phyloP scores from a whole-genome alignment of 2,113 vertebrate genomes.

The Muntiacus reevesi region DNA sequence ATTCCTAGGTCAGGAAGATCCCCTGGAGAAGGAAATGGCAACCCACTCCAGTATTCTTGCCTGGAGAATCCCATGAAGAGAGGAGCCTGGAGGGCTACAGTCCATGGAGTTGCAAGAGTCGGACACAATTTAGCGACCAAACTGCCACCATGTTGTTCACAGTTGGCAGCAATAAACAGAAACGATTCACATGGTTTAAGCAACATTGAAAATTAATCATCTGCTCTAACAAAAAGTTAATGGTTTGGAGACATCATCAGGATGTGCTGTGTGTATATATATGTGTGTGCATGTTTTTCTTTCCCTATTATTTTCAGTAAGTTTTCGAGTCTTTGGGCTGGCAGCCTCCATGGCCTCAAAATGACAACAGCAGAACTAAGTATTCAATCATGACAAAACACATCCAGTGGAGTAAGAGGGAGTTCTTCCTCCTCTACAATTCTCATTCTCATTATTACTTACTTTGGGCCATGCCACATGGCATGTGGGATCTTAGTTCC shows the following conservation, averaged over 20 bases:
- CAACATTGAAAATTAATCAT: neutral
- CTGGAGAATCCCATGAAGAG: neutral
- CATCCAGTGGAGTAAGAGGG: neutral
- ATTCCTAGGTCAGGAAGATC: neutral
- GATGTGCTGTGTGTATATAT: neutral
- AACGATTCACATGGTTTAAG: neutral
- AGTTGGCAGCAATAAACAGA: neutral
- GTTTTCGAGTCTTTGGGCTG: neutral
- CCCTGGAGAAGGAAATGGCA: neutral
- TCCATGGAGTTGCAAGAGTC: neutral
- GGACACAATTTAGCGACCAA: accelerated
- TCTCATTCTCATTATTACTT: neutral
- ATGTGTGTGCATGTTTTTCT: neutral
- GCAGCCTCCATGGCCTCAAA: neutral
- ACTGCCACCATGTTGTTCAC: neutral
- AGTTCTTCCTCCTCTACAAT: neutral
- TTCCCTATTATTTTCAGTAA: neutral
- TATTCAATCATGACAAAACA: neutral
- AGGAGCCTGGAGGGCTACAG: neutral
- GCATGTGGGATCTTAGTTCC: neutral
- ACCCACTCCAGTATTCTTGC: neutral
- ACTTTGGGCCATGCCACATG: accelerated
- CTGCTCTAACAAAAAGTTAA: neutral
- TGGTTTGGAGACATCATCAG: neutral
- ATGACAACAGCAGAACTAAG: neutral